phyloP scores from a whole-genome alignment of 2,113 vertebrate genomes.

The Apistogramma diplotaenia region DNA sequence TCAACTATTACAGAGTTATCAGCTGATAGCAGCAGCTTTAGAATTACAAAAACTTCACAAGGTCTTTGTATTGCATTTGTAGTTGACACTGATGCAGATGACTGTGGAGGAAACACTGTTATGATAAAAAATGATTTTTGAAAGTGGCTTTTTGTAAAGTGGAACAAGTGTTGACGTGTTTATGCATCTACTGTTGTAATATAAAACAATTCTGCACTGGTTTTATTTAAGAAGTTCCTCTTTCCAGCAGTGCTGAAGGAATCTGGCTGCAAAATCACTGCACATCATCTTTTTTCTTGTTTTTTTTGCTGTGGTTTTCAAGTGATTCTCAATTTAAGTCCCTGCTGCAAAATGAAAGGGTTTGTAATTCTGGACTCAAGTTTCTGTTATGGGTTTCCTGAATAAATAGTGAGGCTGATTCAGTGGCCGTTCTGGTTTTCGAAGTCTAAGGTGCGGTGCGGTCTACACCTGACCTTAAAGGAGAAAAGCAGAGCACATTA shows the following conservation, averaged over 20 bases:
- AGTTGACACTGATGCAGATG: neutral
- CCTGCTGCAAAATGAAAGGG: constrained; percentile 74
- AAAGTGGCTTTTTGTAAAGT: constrained; percentile 9
- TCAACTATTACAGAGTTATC: neutral
- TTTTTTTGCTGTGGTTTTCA: constrained; percentile 49
- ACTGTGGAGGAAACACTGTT: neutral
- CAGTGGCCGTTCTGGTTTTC: neutral
- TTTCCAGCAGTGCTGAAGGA: neutral
- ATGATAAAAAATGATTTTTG: neutral
- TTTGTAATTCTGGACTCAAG: constrained; percentile 76
- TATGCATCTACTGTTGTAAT: constrained; percentile 36
- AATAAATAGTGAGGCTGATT: constrained; percentile 32
- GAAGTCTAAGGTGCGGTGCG: too few species aligned
- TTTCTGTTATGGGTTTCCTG: constrained; percentile 39
- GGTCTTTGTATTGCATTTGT: neutral
- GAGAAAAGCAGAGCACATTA: too few species aligned
- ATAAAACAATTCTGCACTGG: constrained; percentile 26
- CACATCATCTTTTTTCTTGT: constrained; percentile 45
- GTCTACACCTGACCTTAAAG: too few species aligned
- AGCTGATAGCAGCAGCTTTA: neutral
- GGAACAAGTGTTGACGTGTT: constrained; percentile 22
- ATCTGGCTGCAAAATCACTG: neutral
- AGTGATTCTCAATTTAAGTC: constrained; percentile 73
- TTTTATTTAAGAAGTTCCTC: constrained; percentile 28
- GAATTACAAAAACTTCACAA: neutral